phyloP scores from a whole-genome alignment of 64 coral and sea anemone genomes.

The Trachythela sp. region DNA sequence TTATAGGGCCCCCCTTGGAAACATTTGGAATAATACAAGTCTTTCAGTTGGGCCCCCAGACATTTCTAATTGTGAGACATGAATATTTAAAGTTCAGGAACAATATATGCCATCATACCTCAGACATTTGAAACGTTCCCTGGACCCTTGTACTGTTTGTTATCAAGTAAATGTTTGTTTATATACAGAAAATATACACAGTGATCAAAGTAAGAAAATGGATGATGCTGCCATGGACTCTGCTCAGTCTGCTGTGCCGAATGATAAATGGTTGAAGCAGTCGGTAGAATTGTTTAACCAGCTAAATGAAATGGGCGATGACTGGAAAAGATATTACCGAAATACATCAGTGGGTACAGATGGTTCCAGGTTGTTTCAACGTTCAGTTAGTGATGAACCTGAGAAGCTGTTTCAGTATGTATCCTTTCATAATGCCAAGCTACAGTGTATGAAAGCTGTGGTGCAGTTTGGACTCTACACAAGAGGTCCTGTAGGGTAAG shows the following conservation, averaged over 20 bases:
- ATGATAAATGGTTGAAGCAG: constrained; percentile 7
- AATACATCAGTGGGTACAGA: constrained; percentile 19
- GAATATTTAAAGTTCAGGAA: too few species aligned
- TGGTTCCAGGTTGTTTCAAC: constrained; percentile 53
- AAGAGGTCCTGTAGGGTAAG: constrained; percentile 65
- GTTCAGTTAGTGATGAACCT: constrained; percentile 44
- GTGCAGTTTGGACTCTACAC: constrained; percentile 82
- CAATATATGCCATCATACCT: too few species aligned
- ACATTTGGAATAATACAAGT: too few species aligned
- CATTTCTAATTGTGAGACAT: too few species aligned
- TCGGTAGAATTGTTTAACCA: constrained; percentile 53
- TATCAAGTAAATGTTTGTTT: too few species aligned
- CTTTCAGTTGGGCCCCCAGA: too few species aligned
- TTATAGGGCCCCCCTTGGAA: too few species aligned
- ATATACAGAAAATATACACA: too few species aligned
- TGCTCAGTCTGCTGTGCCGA: neutral
- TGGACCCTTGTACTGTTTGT: too few species aligned
- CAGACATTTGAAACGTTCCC: too few species aligned
- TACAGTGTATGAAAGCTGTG: constrained; percentile 62
- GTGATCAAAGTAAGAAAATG: too few species aligned
- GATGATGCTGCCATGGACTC: too few species aligned
- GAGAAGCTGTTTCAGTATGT: constrained; percentile 88
- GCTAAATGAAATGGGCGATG: constrained; percentile 43
- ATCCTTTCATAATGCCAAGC: constrained; percentile 55
- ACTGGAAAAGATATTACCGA: constrained; percentile 46